Evolutionary conservation across 2,113 vertebrate species (phyloP).

Genomic region (Fukomys damarensis): DNA sequence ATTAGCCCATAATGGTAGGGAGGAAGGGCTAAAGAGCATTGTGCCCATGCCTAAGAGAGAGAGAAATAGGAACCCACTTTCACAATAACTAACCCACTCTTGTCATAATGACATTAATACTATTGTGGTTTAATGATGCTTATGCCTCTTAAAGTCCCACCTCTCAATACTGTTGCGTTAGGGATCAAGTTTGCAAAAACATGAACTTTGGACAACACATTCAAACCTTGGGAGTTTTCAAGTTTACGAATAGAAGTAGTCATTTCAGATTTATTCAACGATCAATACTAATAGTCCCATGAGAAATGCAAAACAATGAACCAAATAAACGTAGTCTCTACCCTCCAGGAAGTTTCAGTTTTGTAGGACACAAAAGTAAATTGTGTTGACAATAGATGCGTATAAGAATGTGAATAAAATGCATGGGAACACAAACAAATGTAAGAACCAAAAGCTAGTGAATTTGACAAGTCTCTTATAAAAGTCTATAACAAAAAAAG

Average conservation of each 20-base stretch:
- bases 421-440: neutral
- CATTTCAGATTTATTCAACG: slow-evolving; percentile 16
- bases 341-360: neutral
- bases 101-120: neutral
- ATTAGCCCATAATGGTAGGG: neutral
- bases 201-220: neutral
- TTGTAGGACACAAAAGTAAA: slow-evolving; percentile 22
- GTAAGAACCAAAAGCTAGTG: neutral
- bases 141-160: neutral
- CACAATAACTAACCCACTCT: neutral
- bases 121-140: neutral
- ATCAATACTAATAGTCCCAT: neutral
- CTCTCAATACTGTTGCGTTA: neutral
- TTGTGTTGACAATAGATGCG: neutral
- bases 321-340: neutral
- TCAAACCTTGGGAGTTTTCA: neutral
- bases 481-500: neutral
- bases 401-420: neutral
- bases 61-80: neutral
- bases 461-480: neutral
- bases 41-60: neutral
- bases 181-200: too few species aligned
- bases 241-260: slow-evolving; percentile 38
- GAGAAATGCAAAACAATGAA: neutral
- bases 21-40: neutral